Base-by-base conservation (phyloP, 2,113 vertebrate species). In the Myanophis thanlyinensis region DNA sequence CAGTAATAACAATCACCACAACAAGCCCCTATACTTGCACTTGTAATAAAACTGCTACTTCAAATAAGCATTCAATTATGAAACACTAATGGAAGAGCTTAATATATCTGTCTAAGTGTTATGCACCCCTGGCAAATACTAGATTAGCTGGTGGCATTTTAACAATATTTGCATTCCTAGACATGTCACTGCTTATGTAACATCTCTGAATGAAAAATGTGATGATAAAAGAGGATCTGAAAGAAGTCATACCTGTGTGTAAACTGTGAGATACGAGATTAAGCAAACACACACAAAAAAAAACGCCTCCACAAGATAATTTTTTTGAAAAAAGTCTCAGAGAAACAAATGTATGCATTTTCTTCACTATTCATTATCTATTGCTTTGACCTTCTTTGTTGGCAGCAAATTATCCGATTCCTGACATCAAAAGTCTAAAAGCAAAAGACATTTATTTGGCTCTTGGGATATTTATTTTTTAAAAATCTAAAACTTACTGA, bases 351-450 rank as follows among this genome's bases (percentile, higher is more conserved):
- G 0, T 92, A 89, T 95, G 84, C 30, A 85, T 94, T 88, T 96
- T 89, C 27, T 94, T 93, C 4, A 94, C 91, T 95, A 51, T 92
- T 95, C 89, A 49, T 93, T 96, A 94, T 27, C 30, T 93, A 84
- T 92, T 62, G 5, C 1, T 12, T 30, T 93, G 89, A 93, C 56
- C 48, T 95, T 94, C 86, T 95, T 91, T 93, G 88, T 93, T 86
- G n/a, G 85, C 27, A 93, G 56, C 9, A 95, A 88, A 94, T 94
- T 94, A 93, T 87, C 40, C 93, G 27, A 48, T 88, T 93, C 47
- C n/a, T 94, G 94, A 96, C 13, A 96, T 44, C 1, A 93, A 4
- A 89, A 80, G 4, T 51, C 7, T 91, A 88, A 94, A 94, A 94
- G 73, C n/a, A 90, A 48, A 89, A 49, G 51, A 27, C 93, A 89